Conservation (phyloP, 2,113 vertebrate genomes). For the Psammodynastes pulverulentus region DNA sequence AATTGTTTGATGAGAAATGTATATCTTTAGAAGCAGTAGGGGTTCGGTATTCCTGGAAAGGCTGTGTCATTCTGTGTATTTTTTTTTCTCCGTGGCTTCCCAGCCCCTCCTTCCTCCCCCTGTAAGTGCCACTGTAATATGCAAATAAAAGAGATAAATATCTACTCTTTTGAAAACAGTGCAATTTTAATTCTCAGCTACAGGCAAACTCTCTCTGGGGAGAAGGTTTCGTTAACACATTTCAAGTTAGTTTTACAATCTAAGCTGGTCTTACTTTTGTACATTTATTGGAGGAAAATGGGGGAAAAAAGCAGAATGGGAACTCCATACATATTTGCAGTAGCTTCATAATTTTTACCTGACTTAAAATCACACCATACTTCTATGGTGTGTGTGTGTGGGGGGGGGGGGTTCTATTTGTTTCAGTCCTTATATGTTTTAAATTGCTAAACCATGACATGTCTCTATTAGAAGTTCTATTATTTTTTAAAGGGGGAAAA, state of each 20-base stretch:
- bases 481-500: neutral
- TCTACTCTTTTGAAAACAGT: neutral
- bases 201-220: neutral
- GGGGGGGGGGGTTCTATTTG: conserved; percentile 18
- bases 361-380: neutral
- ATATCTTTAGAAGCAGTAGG: neutral
- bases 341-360: neutral
- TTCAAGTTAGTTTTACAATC: neutral
- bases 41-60: neutral
- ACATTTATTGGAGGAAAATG: neutral
- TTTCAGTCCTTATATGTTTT: conserved; percentile 41
- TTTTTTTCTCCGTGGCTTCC: neutral
- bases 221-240: neutral
- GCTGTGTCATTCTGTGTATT: neutral
- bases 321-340: neutral
- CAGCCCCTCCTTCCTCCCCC: neutral
- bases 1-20: no score
- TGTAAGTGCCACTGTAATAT: neutral
- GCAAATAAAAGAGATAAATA: neutral
- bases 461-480: conserved; percentile 48
- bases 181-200: conserved; percentile 1
- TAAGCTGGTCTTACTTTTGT: neutral
- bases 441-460: conserved; percentile 40
- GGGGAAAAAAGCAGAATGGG: neutral
- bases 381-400: neutral